Base-by-base conservation (phyloP, 1,140 invertebrate species). In the Hyles vespertilio region DNA sequence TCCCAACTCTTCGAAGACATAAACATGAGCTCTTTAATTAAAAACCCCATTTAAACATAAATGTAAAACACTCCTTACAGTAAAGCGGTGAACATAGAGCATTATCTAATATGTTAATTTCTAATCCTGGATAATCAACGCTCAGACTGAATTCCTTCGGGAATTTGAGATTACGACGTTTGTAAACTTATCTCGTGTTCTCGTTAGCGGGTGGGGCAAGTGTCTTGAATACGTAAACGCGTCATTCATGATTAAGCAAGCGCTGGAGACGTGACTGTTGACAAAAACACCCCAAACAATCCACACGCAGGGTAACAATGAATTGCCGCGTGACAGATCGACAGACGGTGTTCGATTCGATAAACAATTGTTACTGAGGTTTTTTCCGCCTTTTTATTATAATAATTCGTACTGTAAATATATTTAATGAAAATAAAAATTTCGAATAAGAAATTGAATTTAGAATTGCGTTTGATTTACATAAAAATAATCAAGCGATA, bases 171-270 rank as follows among this genome's bases (percentile, higher is more conserved):
- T 71, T 73, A 73, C 74, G 72, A 81, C 75, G 77, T 85, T 84
- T 79, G 81, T 80, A 83, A 81, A 83, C 77, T 84, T 83, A 84
- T 84, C 80, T 80, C 78, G 80, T 79, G 61, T 78, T 79, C 81
- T 86, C 77, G 83, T 86, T 87, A 87, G 80, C 74, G 70, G 71
- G 56, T 67, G 64, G 72, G 64, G 61, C 60, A 69, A 75, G 70
- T 71, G 76, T 72, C 58, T 70, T 79, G 84, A 87, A 87, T 87
- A 87, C 84, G 72, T 78, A 87, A 87, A 75, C 77, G 69, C 67
- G 73, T 78, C 75, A 83, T 82, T 82, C 79, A 81, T 79, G 81
- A 86, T 82, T 77, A 86, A 80, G 72, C 72, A 76, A 78, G 64
- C 65, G 67, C 63, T 64, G 58, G 54, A 56, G 51, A 80, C 77